phyloP scores from a whole-genome alignment of 2,888 invertebrate genomes.

The Ptychoptera contaminata region DNA sequence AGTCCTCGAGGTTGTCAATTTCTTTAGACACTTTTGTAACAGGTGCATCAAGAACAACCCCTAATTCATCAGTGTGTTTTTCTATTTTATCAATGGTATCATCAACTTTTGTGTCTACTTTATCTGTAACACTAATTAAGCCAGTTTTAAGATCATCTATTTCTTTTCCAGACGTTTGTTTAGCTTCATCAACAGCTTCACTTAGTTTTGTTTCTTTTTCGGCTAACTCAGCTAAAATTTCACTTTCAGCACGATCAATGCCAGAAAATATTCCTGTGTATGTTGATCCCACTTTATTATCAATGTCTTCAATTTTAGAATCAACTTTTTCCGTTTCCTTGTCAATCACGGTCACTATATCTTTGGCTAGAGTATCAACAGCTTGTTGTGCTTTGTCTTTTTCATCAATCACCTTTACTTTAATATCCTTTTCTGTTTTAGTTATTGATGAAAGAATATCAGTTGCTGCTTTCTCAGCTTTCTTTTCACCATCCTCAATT shows the following conservation, averaged over 20 bases:
- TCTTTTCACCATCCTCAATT: conserved; percentile 2
- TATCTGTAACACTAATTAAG: too few species aligned
- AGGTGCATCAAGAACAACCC: too few species aligned
- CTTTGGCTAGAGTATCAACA: background rate
- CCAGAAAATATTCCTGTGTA: too few species aligned
- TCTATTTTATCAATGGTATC: too few species aligned
- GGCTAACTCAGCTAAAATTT: conserved; percentile 1
- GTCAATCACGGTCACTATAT: background rate
- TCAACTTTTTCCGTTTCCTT: conserved; percentile 3
- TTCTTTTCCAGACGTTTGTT: background rate
- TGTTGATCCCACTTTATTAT: background rate
- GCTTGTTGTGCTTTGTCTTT: conserved; percentile 4
- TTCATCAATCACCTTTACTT: conserved; percentile 7
- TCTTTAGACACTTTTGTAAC: too few species aligned
- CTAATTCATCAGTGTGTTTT: too few species aligned
- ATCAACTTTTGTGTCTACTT: too few species aligned
- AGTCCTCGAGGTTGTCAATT: too few species aligned
- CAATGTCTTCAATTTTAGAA: conserved; percentile 2
- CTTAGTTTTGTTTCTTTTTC: background rate
- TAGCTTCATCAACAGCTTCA: background rate
- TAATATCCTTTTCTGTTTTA: conserved; percentile 12
- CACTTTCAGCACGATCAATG: too few species aligned
- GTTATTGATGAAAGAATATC: conserved; percentile 14
- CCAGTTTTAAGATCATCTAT: background rate
- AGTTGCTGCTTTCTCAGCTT: conserved; percentile 6